phyloP scores from a whole-genome alignment of 2,888 invertebrate genomes.

The Melieria picta region DNA sequence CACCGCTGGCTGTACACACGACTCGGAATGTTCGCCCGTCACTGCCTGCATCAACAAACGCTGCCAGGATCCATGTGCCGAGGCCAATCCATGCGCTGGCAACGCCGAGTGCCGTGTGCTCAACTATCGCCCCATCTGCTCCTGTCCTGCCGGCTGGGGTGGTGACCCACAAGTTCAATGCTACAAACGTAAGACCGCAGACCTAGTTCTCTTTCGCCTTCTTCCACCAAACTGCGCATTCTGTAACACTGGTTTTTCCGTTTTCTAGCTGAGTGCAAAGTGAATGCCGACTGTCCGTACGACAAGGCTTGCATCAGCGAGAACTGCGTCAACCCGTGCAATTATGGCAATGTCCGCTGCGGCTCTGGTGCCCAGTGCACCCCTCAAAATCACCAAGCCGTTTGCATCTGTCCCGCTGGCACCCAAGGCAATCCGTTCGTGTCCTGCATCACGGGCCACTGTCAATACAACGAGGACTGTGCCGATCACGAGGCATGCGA shows the following conservation, averaged over 20 bases:
- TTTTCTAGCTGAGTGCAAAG: conserved; percentile 79
- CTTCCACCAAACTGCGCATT: neutral
- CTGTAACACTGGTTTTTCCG: neutral
- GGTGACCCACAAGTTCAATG: conserved; percentile 88
- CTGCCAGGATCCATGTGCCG: conserved; percentile 83
- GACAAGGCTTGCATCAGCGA: conserved; percentile 82
- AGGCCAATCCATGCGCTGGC: conserved; percentile 81
- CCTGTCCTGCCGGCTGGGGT: conserved; percentile 85
- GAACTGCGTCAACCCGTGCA: conserved; percentile 84
- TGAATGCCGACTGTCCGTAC: conserved; percentile 83
- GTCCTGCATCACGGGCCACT: conserved; percentile 83
- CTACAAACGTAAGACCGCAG: conserved; percentile 79
- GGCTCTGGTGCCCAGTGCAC: conserved; percentile 83
- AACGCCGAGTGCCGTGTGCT: conserved; percentile 82
- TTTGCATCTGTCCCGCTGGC: conserved; percentile 85
- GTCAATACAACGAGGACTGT: conserved; percentile 90
- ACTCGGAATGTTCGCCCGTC: conserved; percentile 79
- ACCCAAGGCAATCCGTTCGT: conserved; percentile 85
- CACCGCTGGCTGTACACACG: conserved; percentile 76
- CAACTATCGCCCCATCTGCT: conserved; percentile 83
- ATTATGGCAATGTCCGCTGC: conserved; percentile 73
- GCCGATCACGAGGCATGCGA: conserved; percentile 86
- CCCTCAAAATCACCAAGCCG: conserved; percentile 79
- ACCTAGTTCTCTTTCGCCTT: too few relatives aligned
- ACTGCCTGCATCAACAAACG: conserved; percentile 82